phyloP scores from a whole-genome alignment of 2,797 vertebrate species.

The Euthynnus affinis region DNA sequence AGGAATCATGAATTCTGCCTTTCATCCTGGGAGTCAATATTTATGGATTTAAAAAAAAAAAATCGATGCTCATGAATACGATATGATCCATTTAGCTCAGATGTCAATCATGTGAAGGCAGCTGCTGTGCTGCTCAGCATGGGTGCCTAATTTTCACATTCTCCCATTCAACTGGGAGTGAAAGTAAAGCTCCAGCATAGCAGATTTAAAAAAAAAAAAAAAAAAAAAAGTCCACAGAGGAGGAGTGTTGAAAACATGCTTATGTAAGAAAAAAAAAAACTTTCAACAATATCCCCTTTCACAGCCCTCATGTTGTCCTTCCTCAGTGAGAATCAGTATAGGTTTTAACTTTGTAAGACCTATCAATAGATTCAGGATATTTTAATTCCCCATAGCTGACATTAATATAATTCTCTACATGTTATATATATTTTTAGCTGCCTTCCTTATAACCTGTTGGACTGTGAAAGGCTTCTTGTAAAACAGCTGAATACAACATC shows the following conservation, averaged over 20 bases:
- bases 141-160: slow-evolving; percentile 4
- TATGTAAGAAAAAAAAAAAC: too few relatives aligned
- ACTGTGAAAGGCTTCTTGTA: neutral
- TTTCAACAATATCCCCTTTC: too few relatives aligned
- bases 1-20: neutral
- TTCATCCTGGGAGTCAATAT: neutral
- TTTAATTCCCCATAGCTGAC: neutral
- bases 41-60: slow-evolving; percentile 29
- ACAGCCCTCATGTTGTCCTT: neutral
- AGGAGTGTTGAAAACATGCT: neutral
- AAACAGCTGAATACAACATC: too few relatives aligned
- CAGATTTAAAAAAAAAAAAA: slow-evolving; percentile 5
- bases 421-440: too few relatives aligned
- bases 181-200: neutral
- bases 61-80: slow-evolving; percentile 29
- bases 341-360: neutral
- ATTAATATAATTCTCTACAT: neutral
- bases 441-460: neutral
- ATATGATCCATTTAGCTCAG: slow-evolving; percentile 17
- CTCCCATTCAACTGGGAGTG: neutral
- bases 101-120: slow-evolving; percentile 30
- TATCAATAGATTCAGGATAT: neutral
- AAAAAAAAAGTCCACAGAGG: neutral
- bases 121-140: slow-evolving; percentile 12
- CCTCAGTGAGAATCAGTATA: neutral